phyloP scores from a whole-genome alignment of 2,797 vertebrate species.

The Malurus leucopterus region DNA sequence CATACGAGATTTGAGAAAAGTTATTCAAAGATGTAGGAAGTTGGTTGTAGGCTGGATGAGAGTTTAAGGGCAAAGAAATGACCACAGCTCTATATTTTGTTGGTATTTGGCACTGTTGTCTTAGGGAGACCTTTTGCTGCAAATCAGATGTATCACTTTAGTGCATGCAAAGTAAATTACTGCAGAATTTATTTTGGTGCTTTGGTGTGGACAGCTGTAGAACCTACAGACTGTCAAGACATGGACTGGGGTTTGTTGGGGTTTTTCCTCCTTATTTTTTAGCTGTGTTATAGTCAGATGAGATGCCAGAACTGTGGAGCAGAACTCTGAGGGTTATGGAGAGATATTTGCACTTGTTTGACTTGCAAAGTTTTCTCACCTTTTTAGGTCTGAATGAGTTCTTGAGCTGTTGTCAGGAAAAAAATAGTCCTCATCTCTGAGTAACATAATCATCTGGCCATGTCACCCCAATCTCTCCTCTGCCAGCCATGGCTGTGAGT shows the following conservation, averaged over 20 bases:
- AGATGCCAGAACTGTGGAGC: background rate
- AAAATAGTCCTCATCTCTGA: background rate
- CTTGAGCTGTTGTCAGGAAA: background rate
- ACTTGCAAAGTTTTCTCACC: background rate
- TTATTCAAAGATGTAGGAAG: background rate
- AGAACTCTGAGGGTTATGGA: background rate
- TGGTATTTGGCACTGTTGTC: background rate
- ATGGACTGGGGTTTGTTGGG: background rate
- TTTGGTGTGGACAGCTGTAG: background rate
- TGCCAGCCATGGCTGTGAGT: background rate
- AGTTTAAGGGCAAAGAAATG: background rate
- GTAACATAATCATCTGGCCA: background rate
- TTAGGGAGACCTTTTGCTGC: background rate
- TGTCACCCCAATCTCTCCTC: conserved; percentile 9
- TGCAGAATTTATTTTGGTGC: background rate
- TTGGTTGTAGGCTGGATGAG: background rate
- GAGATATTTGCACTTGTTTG: background rate
- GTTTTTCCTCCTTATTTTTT: background rate
- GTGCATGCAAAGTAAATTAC: background rate
- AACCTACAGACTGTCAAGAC: background rate
- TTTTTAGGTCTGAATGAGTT: background rate
- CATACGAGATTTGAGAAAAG: background rate
- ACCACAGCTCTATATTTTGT: background rate
- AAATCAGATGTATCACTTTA: background rate
- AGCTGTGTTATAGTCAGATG: background rate